Base-by-base conservation (phyloP, 2,113 vertebrate genomes). In the Esox niger region DNA sequence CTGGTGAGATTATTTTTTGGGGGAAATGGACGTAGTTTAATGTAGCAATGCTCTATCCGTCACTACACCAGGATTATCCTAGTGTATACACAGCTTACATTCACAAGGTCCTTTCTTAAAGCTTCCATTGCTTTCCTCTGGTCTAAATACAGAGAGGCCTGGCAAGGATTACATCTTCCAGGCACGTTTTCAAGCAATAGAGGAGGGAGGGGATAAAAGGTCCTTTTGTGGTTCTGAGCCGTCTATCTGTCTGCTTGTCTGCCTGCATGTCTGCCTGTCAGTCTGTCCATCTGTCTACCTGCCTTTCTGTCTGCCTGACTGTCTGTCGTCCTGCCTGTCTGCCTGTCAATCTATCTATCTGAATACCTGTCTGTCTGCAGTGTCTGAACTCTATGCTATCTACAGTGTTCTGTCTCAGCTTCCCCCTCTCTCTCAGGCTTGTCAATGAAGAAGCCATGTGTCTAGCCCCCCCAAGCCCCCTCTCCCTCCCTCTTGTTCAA, bases 381-480 rank as follows among this genome's bases (percentile, higher is more conserved):
- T 77, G 68, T 46, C 57, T 76, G 54, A 68, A 70, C 73, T 79
- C 26, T 49, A 38, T 43, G 13, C 25, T 47, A 5, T 49, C 43
- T 30, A 10, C 56, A 30, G 26, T 58, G 4, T 17, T 27, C 55
- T 29, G 11, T 74, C 60, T 82, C 46, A 27, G 6, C 21, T 6
- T 15, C 6, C 6, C 23, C 46, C 47, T 33, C 64, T 17, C 47
- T 54, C 47, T 54, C 46, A 81, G 9, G 20, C 59, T 26, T 10
- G 73, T 69, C 68, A 77, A 66, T 65, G 77, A 80, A 69, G 75
- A 20, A 6, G 68, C 81, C 82, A 85, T 84, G 86, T 86, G 84
- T 79, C 79, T 79, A 82, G 76, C 73, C 74, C 65, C 72, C 62
- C 73, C 68, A 15, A 10, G 33, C 64, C 52, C 30, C 60, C 75